Evolutionary conservation across 37 sponge, comb jelly and placozoan species (phyloP).

Genomic region (Aplysina aerophoba): DNA sequence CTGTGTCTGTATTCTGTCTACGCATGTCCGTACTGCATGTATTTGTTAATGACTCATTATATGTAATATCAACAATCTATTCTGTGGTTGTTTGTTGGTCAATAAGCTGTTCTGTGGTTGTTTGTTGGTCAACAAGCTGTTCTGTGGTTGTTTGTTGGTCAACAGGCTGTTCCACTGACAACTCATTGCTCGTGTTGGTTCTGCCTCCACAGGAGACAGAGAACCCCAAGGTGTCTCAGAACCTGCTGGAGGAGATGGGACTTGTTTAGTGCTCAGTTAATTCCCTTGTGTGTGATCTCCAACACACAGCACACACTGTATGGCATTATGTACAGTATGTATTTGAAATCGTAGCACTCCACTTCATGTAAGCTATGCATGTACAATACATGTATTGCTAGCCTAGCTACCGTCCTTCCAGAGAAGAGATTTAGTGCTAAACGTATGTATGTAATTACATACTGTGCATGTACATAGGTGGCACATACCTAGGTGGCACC

Average conservation of each 20-base stretch:
- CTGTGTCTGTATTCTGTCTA: no score
- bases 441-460: no score
- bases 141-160: background rate
- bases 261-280: slow-evolving; percentile 50
- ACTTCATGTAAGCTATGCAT: slow-evolving; percentile 2
- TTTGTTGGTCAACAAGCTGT: background rate
- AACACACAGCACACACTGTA: background rate
- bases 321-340: background rate
- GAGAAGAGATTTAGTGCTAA: no score
- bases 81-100: background rate
- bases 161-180: no score
- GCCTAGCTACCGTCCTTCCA: no score
- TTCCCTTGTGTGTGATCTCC: background rate
- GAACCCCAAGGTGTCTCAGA: slow-evolving; percentile 60
- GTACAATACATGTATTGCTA: no score
- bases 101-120: background rate
- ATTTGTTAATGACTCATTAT: no score
- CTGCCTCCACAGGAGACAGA: slow-evolving; percentile 40
- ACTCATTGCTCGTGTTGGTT: background rate
- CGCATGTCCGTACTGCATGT: no score
- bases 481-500: no score
- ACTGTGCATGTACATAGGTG: no score
- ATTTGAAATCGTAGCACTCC: background rate
- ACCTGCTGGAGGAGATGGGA: slow-evolving; percentile 89
- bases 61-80: background rate